Percentiles rank a stretch among this genome's conserved stretches.
phyloP scores from a whole-genome alignment of 2,888 invertebrate genomes.

The Leptodirus hochenwartii region DNA sequence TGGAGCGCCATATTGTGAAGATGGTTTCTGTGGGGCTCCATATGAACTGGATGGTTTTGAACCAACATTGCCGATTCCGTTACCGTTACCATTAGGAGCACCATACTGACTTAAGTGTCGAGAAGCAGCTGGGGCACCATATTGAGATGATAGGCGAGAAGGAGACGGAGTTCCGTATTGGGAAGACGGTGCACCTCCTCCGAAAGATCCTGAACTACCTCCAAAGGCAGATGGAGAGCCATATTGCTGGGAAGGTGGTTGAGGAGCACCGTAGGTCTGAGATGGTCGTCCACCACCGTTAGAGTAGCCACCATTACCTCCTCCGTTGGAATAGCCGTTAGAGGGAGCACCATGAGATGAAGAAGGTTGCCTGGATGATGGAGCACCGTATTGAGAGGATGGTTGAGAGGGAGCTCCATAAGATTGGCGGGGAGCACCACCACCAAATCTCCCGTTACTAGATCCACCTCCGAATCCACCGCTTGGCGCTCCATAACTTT shows the following conservation, averaged over 20 bases:
- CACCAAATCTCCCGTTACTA: slow-evolving; percentile 8
- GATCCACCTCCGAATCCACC: slow-evolving; percentile 6
- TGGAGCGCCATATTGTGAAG: slow-evolving; percentile 19
- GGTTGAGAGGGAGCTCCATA: slow-evolving; percentile 26
- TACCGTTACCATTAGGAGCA: slow-evolving; percentile 21
- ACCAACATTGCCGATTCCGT: slow-evolving; percentile 11
- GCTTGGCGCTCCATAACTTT: slow-evolving; percentile 13
- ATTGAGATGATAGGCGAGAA: no score
- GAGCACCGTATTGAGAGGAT: no score
- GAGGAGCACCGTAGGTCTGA: slow-evolving; percentile 23
- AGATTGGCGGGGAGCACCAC: slow-evolving; percentile 12
- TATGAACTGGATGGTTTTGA: slow-evolving; percentile 19
- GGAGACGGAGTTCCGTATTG: slow-evolving; percentile 9
- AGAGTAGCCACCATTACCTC: no score
- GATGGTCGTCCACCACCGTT: slow-evolving; percentile 20
- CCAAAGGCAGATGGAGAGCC: slow-evolving; percentile 10
- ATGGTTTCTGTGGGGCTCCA: slow-evolving; percentile 18
- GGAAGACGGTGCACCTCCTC: slow-evolving; percentile 3
- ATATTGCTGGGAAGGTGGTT: slow-evolving; percentile 12
- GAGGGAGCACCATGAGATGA: no score
- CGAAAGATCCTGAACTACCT: slow-evolving; percentile 6
- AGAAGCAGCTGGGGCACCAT: slow-evolving; percentile 17
- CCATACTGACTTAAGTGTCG: slow-evolving; percentile 18
- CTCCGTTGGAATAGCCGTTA: no score
- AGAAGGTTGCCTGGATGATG: no score